Percentiles rank a stretch among this genome's conserved stretches.
Conservation (phyloP, 2,113 vertebrate species). For the Psammodynastes pulverulentus region DNA sequence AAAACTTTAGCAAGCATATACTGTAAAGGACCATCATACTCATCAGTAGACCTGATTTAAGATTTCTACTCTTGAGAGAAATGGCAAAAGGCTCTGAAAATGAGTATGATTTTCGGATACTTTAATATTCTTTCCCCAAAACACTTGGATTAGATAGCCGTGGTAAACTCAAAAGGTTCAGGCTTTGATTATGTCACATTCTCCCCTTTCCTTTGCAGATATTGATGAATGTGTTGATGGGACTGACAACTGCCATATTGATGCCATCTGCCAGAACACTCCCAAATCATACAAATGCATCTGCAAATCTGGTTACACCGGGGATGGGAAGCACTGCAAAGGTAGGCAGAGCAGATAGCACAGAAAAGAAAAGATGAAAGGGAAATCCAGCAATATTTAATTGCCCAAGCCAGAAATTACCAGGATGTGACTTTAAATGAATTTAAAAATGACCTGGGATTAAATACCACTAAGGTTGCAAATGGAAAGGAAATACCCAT, state of each 20-base stretch:
- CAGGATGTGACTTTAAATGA: too few relatives aligned
- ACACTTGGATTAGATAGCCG: background rate
- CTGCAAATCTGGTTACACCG: conserved; percentile 95
- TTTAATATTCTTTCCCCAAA: background rate
- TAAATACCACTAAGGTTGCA: background rate
- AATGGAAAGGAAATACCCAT: background rate
- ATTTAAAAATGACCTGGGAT: background rate
- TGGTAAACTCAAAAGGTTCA: background rate
- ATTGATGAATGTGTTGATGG: conserved; percentile 91
- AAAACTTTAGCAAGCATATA: background rate
- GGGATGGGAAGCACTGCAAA: conserved; percentile 97
- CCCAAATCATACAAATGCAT: conserved; percentile 95
- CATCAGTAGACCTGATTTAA: background rate
- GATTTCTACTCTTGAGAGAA: background rate
- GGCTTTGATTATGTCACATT: background rate
- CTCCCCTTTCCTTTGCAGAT: conserved; percentile 70
- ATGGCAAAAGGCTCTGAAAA: background rate
- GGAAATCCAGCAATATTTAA: background rate
- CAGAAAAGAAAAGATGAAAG: background rate
- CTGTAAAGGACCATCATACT: background rate
- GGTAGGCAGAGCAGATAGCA: conserved; percentile 68
- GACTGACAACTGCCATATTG: conserved; percentile 93
- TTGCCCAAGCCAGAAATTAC: background rate
- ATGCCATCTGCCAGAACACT: conserved; percentile 97
- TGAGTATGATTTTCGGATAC: background rate